Evolutionary conservation across 2,888 invertebrate species (phyloP), one percentile per base, ranked within the genome.

Genomic region (Limnephilus marmoratus): DNA sequence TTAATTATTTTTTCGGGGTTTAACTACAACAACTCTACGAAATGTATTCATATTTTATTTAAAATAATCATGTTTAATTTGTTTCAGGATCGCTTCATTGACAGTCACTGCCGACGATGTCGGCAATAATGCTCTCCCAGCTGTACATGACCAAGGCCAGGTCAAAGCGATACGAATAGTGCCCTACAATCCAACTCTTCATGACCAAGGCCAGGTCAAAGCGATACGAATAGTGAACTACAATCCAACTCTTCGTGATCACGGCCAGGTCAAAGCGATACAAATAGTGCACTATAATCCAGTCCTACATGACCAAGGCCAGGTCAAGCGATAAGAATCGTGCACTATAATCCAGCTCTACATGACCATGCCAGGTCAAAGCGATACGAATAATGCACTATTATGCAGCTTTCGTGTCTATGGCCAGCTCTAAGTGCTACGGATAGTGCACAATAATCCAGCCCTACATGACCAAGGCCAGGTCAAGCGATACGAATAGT

Each of bases 71-170:
- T 53, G 1, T 68, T 68, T 68, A 2, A 68, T 41, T 90, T 85
- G 34, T 90, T 90, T 34, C 87, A 91, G 91, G 87, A 81, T 91
- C 91, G 31, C 91, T 86, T 31, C 91, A 91, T 91, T 91, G 91
- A 91, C 91, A 91, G 91, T 37, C 87, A 81, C 87, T 80, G 91
- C 68, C 91, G 86, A 86, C 83, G 9, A 80, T 86, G 91, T 91
- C 91, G 91, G 91, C 91, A 11, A n/a, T 91, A 13, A 81, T 91
- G 45, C 87, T 91, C n/a, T 91, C 91, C 41, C 91, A 81, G 18
- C 41, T 91, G 1, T 91, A 81, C 86, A 34, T 87, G 41, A 45
- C 45, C 24, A 83, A 68, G 41, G 37, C 41, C 29, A 81, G 45
- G 41, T 81, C 37, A 13, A 81, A 81, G 29, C 90, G 90, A 81